Evolutionary conservation across 2,888 invertebrate genomes (phyloP).

Genomic region (Dasysyrphus tricinctus): DNA sequence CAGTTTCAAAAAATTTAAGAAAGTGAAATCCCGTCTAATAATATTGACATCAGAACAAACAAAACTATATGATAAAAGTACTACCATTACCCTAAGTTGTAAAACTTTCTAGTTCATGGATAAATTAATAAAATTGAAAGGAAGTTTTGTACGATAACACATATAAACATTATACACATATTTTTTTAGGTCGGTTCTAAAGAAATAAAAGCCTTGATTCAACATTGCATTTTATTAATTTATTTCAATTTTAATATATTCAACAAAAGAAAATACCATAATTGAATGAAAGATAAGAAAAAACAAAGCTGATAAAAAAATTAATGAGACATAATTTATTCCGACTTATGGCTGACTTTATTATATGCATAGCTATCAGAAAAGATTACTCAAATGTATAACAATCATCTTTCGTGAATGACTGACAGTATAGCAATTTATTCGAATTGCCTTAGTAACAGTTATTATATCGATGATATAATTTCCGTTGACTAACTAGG

Average conservation of each 20-base stretch:
- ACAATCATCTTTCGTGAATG: not conserved
- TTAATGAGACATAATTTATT: slow-evolving; percentile 4
- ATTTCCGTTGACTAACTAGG: slow-evolving; percentile 36
- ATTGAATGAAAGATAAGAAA: not conserved
- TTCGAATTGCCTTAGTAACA: slow-evolving; percentile 17
- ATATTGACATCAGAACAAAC: too few relatives aligned
- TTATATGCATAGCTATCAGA: not conserved
- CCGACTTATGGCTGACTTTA: not conserved
- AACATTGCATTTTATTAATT: not conserved
- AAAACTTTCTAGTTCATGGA: too few relatives aligned
- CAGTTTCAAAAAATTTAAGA: too few relatives aligned
- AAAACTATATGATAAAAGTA: too few relatives aligned
- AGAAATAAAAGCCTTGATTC: not conserved
- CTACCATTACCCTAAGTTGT: too few relatives aligned
- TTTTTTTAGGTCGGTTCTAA: too few relatives aligned
- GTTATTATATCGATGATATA: slow-evolving; percentile 51
- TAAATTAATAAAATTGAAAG: too few relatives aligned
- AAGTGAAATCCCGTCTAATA: too few relatives aligned
- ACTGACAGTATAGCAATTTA: not conserved
- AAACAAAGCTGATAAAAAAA: slow-evolving; percentile 5
- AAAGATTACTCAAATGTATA: not conserved
- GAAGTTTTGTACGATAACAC: too few relatives aligned
- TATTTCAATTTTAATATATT: not conserved
- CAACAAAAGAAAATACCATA: not conserved
- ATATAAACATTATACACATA: too few relatives aligned